These are phyloP conservation scores for Acromyrmex charruanus DNA, from an alignment of 1,140 invertebrate species.

Conservation along the genomic window DNA sequence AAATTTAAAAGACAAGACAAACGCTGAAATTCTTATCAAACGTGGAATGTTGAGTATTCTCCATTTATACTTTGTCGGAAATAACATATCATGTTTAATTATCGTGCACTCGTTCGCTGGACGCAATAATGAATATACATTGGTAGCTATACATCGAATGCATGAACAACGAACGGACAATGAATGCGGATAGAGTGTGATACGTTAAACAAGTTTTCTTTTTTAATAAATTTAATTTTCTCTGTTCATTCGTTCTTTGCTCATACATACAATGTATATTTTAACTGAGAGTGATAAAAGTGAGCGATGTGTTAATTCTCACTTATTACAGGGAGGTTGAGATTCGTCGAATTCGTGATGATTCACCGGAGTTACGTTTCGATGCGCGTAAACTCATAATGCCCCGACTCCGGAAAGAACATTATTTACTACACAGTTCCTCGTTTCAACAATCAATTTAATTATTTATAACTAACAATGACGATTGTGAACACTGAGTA, in stretches of 20 bases:
- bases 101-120: not conserved
- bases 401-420: constrained; percentile 19
- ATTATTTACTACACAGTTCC: constrained; percentile 80
- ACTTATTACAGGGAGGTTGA: constrained; percentile 13
- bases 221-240: not conserved
- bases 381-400: not conserved
- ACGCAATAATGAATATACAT: constrained; percentile 13
- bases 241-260: constrained; percentile 31
- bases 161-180: constrained; percentile 21
- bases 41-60: constrained; percentile 26
- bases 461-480: constrained; percentile 75
- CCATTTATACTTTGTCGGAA: constrained; percentile 33
- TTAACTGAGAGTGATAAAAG: constrained; percentile 25
- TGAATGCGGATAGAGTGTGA: not conserved
- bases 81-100: constrained; percentile 70
- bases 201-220: not conserved
- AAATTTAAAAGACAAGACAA: not conserved
- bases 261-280: constrained; percentile 8
- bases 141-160: constrained; percentile 7
- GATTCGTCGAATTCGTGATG: constrained; percentile 6
- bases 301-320: not conserved
- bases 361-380: constrained; percentile 10
- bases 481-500: constrained; percentile 58
- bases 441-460: constrained; percentile 82
- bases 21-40: constrained; percentile 4